Base-by-base conservation (phyloP, 2,797 vertebrate genomes). In the Tokudaia muenninki region DNA sequence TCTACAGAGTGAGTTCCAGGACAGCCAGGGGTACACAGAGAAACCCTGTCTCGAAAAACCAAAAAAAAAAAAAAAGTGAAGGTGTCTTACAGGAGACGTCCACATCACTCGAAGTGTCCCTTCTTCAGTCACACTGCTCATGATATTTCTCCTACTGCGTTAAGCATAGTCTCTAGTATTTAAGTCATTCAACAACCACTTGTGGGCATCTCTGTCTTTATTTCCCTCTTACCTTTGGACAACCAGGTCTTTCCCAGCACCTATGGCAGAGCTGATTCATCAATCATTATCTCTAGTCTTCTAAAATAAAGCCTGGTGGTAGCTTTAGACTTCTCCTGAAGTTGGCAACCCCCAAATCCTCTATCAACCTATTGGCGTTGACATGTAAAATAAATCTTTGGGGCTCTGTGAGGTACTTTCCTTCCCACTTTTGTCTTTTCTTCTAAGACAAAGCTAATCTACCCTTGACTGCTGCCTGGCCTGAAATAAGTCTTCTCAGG, bases 401-500 rank as follows among this genome's bases (percentile, higher is more conserved):
- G 31, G 44, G 72, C 37, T 90, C 84, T 78, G 59, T 47, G 10
- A 59, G 92, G 34, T 82, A 41, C 67, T 91, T 86, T 86, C 80
- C 67, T 70, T 29, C 29, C 50, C 22, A 61, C 88, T 10, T 91
- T 83, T 82, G 19, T 55, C 37, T 72, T 92, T 90, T 90, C 52
- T 50, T 86, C 82, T 44, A 93, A 88, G 78, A 22, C 47, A 89
- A 22, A 92, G 41, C 22, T 47, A 92, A 88, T 74, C 11, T n/a
- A 17, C 13, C 31, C 41, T 79, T 78, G 55, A 86, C 89, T 47
- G 67, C 82, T 78, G 59, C 87, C 93, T 83, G 67, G 47, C 79
- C 94, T 95, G 34, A 47, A 77, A 82, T 78, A 67, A 78, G 87
- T 84, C 93, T 74, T 82, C 59, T 75, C 50, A 78, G 74, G n/a